Base-by-base conservation (phyloP, 2,888 invertebrate species). In the Tetrapedia diversipes region DNA sequence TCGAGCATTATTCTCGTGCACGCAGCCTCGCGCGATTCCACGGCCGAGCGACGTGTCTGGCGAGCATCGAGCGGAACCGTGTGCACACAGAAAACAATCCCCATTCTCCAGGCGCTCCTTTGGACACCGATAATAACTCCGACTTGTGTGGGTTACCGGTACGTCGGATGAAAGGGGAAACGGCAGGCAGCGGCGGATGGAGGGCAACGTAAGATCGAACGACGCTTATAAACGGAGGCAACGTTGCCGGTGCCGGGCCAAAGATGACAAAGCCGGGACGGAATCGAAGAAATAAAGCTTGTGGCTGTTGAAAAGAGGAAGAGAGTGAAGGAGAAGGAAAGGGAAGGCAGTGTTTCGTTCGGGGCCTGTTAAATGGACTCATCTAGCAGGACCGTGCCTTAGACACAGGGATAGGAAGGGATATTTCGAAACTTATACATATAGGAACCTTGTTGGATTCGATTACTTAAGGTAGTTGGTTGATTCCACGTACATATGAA, bases 91-190 rank as follows among this genome's bases (percentile, higher is more conserved):
- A 53, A 54, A 64, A 69, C 54, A 54, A 53, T 69, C 22, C n/a
- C 53, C 69, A 39, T 79, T 61, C 64, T 60, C 45, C 51, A 43
- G 53, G 39, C 16, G 32, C 45, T 67, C 59, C 67, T 67, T 66
- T 51, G 47, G 59, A 51, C 57, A 43, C 43, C 59, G 59, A 72
- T 60, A 64, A 64, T 69, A 69, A 69, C 64, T 64, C 29, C 37
- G 54, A 69, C 65, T 64, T 47, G 65, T 47, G 65, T 54, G 69
- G 64, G 53, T 64, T 53, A 41, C 64, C 39, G 63, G 34, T 51
- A 51, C 63, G 51, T 54, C 45, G 16, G 54, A 56, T 56, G 65
- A 65, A 54, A 65, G 54, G 54, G 45, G n/a, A n/a, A 32, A 65
- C 53, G 27, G 49, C 16, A 39, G n/a, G 53, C 29, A 41, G 22